Evolutionary conservation across 2,113 vertebrate genomes (phyloP).

Genomic region (Aplodontia rufa): DNA sequence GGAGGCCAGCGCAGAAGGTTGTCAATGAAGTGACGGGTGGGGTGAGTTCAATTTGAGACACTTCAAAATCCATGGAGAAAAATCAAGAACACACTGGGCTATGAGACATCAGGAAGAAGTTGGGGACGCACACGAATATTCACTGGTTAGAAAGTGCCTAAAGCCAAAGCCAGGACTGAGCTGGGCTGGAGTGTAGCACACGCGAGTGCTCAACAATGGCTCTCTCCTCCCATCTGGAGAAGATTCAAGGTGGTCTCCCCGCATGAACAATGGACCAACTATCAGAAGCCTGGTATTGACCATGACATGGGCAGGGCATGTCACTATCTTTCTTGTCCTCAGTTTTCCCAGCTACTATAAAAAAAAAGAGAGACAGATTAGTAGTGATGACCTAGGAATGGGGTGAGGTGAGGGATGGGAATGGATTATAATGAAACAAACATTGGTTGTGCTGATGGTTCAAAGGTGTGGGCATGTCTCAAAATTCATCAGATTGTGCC

Average conservation of each 20-base stretch:
- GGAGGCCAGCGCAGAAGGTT: not conserved
- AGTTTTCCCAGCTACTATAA: not conserved
- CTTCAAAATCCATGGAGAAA: not conserved
- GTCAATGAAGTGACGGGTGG: not conserved
- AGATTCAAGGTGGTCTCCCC: not conserved
- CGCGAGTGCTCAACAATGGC: not conserved
- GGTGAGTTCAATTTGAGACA: not conserved
- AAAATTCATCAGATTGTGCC: not conserved
- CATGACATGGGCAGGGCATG: not conserved
- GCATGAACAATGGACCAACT: not conserved
- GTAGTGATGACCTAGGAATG: not conserved
- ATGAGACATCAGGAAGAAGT: not conserved
- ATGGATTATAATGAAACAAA: not conserved
- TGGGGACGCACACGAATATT: not conserved
- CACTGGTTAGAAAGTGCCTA: not conserved
- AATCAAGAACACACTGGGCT: not conserved
- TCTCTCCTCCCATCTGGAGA: not conserved
- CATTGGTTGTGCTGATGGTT: not conserved
- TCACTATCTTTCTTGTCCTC: not conserved
- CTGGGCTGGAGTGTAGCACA: not conserved
- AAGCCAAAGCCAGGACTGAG: not conserved
- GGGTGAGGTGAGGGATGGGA: not conserved
- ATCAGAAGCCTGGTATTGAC: not conserved
- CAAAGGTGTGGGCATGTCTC: not conserved
- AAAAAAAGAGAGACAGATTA: not conserved